Evolutionary conservation across 2,888 invertebrate genomes (phyloP).

Genomic region (Caenorhabditis zanzibari): DNA sequence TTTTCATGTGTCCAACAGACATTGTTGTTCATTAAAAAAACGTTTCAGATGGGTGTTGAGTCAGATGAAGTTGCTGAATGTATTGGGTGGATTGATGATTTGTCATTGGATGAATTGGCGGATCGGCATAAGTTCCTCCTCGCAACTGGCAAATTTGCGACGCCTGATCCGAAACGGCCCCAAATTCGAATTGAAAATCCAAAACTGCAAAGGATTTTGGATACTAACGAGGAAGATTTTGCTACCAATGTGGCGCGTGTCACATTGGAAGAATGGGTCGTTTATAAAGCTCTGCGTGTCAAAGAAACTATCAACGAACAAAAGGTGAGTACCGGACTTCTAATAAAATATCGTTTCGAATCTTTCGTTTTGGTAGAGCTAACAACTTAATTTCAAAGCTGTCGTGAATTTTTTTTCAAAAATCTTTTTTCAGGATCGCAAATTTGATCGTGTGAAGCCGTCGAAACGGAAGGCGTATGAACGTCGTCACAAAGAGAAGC

Average conservation of each 20-base stretch:
- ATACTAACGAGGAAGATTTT: conserved; percentile 73
- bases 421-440: conserved; percentile 51
- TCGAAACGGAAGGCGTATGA: conserved; percentile 77
- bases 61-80: conserved; percentile 75
- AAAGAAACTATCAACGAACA: conserved; percentile 70
- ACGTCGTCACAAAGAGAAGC: conserved; percentile 69
- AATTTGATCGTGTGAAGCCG: conserved; percentile 78
- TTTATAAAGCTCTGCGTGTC: conserved; percentile 68
- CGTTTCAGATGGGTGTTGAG: conserved; percentile 81
- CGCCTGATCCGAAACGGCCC: conserved; percentile 79
- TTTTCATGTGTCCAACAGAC: too few species aligned
- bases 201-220: conserved; percentile 67
- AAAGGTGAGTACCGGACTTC: too few species aligned
- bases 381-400: too few species aligned
- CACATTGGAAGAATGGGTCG: conserved; percentile 73
- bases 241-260: conserved; percentile 73
- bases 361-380: too few species aligned
- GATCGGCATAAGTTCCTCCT: conserved; percentile 75
- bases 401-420: neutral
- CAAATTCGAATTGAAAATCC: conserved; percentile 74
- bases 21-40: too few species aligned
- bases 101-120: conserved; percentile 67
- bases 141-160: conserved; percentile 77
- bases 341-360: too few species aligned
- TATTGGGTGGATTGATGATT: conserved; percentile 65